These are phyloP conservation scores for Opisthograptis luteolata DNA, from an alignment of 2,888 invertebrate genomes.

Conservation along the genomic window DNA sequence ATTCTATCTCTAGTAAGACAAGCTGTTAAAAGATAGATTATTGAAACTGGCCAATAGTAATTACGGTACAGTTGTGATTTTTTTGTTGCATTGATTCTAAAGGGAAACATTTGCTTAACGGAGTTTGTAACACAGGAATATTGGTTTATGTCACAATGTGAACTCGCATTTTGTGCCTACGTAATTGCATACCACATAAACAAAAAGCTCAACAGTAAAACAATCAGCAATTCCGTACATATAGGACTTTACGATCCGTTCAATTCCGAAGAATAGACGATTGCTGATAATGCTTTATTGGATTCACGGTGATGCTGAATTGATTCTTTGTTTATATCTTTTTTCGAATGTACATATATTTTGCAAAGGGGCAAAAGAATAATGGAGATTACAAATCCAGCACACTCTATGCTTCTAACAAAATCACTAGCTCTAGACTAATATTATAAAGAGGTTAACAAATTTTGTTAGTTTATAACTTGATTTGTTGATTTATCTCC, in stretches of 20 bases:
- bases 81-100: too few species aligned
- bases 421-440: too few species aligned
- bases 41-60: too few species aligned
- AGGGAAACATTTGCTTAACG: too few species aligned
- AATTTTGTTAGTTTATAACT: too few species aligned
- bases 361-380: background rate
- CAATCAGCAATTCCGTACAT: conserved; percentile 19
- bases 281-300: conserved; percentile 25
- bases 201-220: conserved; percentile 19
- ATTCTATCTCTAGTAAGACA: too few species aligned
- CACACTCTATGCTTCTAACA: background rate
- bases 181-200: conserved; percentile 21
- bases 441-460: too few species aligned
- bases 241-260: conserved; percentile 19
- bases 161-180: conserved; percentile 2
- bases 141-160: conserved; percentile 2
- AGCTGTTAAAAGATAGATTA: too few species aligned
- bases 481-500: too few species aligned
- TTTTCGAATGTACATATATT: background rate
- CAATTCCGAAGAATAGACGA: conserved; percentile 14
- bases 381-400: background rate
- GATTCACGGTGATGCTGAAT: conserved; percentile 19
- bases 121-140: too few species aligned
- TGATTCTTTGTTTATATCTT: conserved; percentile 18
- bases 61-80: too few species aligned